Base-by-base conservation (phyloP, 2,888 invertebrate species). In the Limnephilus auricula region DNA sequence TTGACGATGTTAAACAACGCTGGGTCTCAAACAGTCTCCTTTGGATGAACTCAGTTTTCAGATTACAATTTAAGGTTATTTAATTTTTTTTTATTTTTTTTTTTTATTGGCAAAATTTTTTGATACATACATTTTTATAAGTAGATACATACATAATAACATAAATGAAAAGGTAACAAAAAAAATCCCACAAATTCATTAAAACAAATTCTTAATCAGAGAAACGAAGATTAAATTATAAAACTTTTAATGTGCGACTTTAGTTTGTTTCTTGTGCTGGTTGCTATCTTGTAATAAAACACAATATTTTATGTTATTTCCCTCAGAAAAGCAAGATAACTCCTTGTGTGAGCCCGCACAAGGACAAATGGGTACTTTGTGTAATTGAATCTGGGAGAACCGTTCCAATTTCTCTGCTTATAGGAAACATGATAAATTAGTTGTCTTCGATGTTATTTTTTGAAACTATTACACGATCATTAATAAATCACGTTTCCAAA, bases 291-390 rank as follows among this genome's bases (percentile, higher is more conserved):
- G 9, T n/a, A 65, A 65, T 65, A 65, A 65, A 65, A n/a, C 65
- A 65, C 65, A 65, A 65, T 65, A 65, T 65, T n/a, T n/a, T 65
- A 65, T 65, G n/a, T 32, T 80, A 65, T 32, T 80, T 80, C 15
- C 32, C 80, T 80, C 80, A n/a, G 65, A 65, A 25, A 65, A 65
- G 25, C 25, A 25, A 80, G 32, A 80, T 80, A 32, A 32, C 10
- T 40, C 37, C 84, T 84, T 84, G 10, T 37, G 37, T 34, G 34
- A 25, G 31, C 32, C 13, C 34, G n/a, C 40, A 40, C 40, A 84
- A 25, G 40, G 40, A 84, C 84, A 84, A 84, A 84, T 84, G 84
- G 40, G 84, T 84, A 40, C 40, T 84, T 84, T 84, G n/a, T 40
- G 84, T 84, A 84, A 84, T 84, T 84, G 84, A 84, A 84, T 84